Base-by-base conservation (phyloP, 2,888 invertebrate genomes). In the Dastarcus helophoroides region DNA sequence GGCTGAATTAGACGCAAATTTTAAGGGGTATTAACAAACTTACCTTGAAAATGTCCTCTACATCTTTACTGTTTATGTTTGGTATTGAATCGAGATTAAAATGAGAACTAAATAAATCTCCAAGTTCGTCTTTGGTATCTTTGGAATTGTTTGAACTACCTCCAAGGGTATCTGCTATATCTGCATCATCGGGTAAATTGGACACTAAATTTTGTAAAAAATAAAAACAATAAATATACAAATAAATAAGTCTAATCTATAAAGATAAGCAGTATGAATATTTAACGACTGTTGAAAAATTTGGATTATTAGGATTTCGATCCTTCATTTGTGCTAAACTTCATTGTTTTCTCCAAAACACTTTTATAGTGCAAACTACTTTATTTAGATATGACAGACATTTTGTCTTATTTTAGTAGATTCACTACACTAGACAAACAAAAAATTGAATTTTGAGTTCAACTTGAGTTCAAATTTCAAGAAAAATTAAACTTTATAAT, bases 31-130 rank as follows among this genome's bases (percentile, higher is more conserved):
- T 23, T 6, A 8, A 8, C n/a, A n/a, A n/a, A 15, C 15, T 39
- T 49, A 59, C 60, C 54, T 89, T 88, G 61, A 91, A 86, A 51
- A 90, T 81, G 58, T 89, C 89, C 52, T 90, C 89, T 2, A 90
- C 86, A 47, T 89, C 89, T 57, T 85, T 85, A 52, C 82, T 78
- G 59, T 89, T 88, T 73, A 90, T 89, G 46, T 84, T 85, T 1
- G 85, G 81, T 35, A 89, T 81, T 2, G 79, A 75, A 50, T 84
- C 84, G 33, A 86, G 56, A 52, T 76, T 82, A 44, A 84, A 77
- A 50, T 75, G 70, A n/a, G 73, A 67, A 44, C 73, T 71, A 25
- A 78, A 60, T 44, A 78, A 73, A 53, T 78, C 77, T 29, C 69
- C 70, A 15, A 78, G 57, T 56, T 76, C 76, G 58, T 83, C 82